Evolutionary conservation across 2,888 invertebrate species (phyloP).

Genomic region (Platynereis dumerilii): DNA sequence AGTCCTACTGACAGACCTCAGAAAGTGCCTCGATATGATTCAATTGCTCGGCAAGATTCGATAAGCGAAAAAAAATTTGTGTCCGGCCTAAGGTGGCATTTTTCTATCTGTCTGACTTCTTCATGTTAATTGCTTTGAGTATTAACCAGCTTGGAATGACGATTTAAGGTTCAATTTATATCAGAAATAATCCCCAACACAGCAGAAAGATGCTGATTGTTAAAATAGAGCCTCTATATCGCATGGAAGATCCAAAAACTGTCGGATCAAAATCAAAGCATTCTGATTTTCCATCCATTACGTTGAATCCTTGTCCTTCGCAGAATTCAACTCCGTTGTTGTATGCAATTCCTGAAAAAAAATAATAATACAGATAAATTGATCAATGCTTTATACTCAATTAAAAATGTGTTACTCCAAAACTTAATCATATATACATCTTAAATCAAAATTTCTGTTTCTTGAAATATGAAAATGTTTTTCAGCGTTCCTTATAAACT

Average conservation of each 20-base stretch:
- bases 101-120: no score
- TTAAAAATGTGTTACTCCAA: background rate
- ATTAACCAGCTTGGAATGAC: no score
- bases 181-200: background rate
- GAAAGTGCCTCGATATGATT: no score
- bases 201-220: background rate
- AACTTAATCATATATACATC: no score
- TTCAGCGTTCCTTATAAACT: no score
- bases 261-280: constrained; percentile 62
- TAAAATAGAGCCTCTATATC: background rate
- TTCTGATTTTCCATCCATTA: constrained; percentile 51
- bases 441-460: no score
- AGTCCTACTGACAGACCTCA: no score
- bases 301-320: constrained; percentile 59
- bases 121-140: no score
- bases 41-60: no score
- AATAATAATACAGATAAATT: constrained; percentile 8
- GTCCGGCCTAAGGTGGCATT: no score
- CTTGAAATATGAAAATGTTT: no score
- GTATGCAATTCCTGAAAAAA: constrained; percentile 44
- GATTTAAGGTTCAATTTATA: background rate
- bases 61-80: no score
- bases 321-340: constrained; percentile 56
- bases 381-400: background rate
- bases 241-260: constrained; percentile 47